Percentiles rank a stretch among this genome's conserved stretches.
These are phyloP conservation scores for Adelges cooleyi DNA, from an alignment of 1,140 invertebrate species.

Conservation along the genomic window DNA sequence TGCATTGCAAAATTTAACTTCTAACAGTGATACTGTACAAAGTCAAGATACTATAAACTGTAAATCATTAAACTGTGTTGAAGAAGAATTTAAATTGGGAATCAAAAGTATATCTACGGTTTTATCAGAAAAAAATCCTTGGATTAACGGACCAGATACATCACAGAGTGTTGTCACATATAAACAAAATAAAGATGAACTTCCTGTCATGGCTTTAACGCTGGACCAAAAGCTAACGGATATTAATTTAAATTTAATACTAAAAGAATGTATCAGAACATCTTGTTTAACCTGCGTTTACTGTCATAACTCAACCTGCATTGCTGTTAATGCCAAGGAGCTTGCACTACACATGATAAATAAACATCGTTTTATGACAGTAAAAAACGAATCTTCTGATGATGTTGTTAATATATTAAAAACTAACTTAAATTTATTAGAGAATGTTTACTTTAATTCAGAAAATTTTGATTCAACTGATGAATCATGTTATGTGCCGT, in stretches of 20 bases:
- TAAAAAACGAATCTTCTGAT: slow-evolving; percentile 57
- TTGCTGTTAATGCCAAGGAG: slow-evolving; percentile 68
- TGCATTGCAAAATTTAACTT: neutral
- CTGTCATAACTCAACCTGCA: slow-evolving; percentile 68
- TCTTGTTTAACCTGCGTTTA: slow-evolving; percentile 61
- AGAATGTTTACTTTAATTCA: slow-evolving; percentile 54
- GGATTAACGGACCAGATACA: slow-evolving; percentile 8
- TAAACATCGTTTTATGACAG: slow-evolving; percentile 60
- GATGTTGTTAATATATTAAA: slow-evolving; percentile 53
- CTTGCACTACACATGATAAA: slow-evolving; percentile 62
- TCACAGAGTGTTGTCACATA: neutral
- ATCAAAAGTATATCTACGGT: slow-evolving; percentile 14
- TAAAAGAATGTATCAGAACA: slow-evolving; percentile 57
- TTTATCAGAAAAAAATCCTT: slow-evolving; percentile 21
- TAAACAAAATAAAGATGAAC: neutral
- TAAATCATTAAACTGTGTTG: neutral
- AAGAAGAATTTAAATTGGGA: slow-evolving; percentile 23
- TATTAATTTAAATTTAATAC: slow-evolving; percentile 53
- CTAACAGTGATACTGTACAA: neutral
- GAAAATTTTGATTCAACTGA: slow-evolving; percentile 52
- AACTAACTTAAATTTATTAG: slow-evolving; percentile 49
- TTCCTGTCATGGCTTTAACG: slow-evolving; percentile 53
- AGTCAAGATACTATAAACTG: neutral
- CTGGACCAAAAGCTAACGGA: slow-evolving; percentile 59
- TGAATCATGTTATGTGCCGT: slow-evolving; percentile 42